These are phyloP conservation scores for Pocillopora verrucosa DNA, from an alignment of 64 coral and sea anemone genomes.

Conservation along the genomic window DNA sequence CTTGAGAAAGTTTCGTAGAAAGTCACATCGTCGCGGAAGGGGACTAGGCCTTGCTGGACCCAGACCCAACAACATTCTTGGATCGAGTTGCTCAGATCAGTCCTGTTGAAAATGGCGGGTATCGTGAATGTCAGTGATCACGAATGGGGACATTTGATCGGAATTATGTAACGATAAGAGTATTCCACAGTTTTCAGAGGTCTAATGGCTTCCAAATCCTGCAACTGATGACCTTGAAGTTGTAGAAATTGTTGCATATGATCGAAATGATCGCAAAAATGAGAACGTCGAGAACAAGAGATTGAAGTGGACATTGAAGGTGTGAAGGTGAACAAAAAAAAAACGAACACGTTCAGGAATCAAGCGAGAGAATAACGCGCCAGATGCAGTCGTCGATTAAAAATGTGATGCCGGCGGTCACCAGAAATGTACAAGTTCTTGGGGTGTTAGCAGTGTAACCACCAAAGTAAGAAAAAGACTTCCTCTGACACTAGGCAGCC, in stretches of 20 bases:
- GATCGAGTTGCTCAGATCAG: neutral
- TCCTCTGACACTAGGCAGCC: no score
- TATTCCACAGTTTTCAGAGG: neutral
- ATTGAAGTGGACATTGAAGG: neutral
- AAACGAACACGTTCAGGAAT: neutral
- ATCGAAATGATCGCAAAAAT: neutral
- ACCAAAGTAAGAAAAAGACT: no score
- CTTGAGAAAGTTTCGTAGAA: no score
- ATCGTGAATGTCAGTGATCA: neutral
- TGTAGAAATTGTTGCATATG: conserved; percentile 1
- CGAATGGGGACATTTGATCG: neutral
- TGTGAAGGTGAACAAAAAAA: neutral
- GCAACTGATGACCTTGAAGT: neutral
- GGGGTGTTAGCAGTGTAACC: neutral
- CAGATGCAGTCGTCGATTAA: neutral
- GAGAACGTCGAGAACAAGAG: neutral
- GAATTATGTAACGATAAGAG: conserved; percentile 3
- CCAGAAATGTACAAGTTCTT: neutral
- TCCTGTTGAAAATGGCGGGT: conserved; percentile 19
- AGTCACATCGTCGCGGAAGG: neutral
- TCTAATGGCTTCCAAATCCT: neutral
- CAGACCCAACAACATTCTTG: no score
- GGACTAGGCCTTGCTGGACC: neutral
- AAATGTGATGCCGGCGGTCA: neutral
- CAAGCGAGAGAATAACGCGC: neutral